Conservation (phyloP, 2,797 vertebrate species). For the Tarsius wallacei region DNA sequence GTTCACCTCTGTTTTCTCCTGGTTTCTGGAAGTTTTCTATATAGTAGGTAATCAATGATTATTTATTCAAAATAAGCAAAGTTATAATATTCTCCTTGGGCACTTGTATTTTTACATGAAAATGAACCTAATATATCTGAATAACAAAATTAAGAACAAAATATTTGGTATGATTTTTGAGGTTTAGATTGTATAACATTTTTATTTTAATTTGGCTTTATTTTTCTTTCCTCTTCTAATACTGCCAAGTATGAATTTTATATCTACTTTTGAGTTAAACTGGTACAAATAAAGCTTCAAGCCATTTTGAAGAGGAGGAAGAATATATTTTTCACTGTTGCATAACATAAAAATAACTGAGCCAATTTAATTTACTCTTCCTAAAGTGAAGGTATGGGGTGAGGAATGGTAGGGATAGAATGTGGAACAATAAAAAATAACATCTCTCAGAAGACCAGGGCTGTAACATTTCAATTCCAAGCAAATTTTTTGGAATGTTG, state of each 20-base stretch:
- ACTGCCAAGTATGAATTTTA: conserved; percentile 71
- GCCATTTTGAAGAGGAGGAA: conserved; percentile 62
- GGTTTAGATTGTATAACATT: conserved; percentile 36
- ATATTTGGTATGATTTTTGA: conserved; percentile 39
- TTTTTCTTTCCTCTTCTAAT: conserved; percentile 62
- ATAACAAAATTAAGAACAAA: conserved; percentile 45
- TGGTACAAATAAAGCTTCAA: conserved; percentile 76
- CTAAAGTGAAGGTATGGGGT: background rate
- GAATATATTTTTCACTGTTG: conserved; percentile 64
- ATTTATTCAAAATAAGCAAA: conserved; percentile 53
- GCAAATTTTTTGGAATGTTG: conserved; percentile 41
- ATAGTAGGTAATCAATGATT: background rate
- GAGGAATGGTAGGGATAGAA: conserved; percentile 38
- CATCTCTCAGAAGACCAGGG: conserved; percentile 29
- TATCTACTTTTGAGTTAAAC: conserved; percentile 77
- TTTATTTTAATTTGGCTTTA: conserved; percentile 37
- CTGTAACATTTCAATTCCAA: conserved; percentile 61
- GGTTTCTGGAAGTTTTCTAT: conserved; percentile 6
- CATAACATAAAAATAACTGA: conserved; percentile 75
- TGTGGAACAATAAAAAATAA: conserved; percentile 45
- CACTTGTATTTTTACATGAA: background rate
- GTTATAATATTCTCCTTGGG: background rate
- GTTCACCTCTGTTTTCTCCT: background rate
- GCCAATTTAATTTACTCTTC: conserved; percentile 68
- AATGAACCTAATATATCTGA: background rate